Conservation (phyloP, 2,113 vertebrate species). For the Progne subis region DNA sequence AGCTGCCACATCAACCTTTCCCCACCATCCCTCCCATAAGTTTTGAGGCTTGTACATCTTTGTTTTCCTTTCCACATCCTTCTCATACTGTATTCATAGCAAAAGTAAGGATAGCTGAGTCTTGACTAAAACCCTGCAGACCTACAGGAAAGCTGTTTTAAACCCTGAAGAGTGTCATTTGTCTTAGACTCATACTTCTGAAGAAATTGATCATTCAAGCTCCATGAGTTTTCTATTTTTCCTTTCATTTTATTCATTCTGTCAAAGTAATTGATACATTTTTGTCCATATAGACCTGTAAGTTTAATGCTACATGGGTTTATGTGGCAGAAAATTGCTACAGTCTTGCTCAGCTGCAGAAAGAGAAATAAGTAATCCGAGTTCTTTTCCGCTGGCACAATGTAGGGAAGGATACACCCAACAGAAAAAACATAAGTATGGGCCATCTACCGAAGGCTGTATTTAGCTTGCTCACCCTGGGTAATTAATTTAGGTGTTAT, state of each 20-base stretch:
- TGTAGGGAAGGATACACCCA: constrained; percentile 42
- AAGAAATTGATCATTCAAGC: constrained; percentile 3
- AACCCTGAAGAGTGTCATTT: constrained; percentile 18
- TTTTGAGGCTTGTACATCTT: constrained; percentile 36
- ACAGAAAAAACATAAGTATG: neutral
- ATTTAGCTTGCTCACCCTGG: neutral
- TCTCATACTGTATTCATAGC: constrained; percentile 34
- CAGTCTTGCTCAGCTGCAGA: neutral
- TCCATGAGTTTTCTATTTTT: neutral
- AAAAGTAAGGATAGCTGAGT: constrained; percentile 9
- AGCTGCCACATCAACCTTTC: neutral
- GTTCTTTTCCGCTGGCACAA: constrained; percentile 5
- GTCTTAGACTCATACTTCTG: neutral
- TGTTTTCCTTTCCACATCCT: constrained; percentile 48
- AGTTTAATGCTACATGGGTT: neutral
- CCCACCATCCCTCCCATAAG: neutral
- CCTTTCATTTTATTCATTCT: neutral
- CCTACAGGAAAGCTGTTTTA: constrained; percentile 24
- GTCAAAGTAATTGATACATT: neutral
- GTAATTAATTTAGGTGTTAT: neutral
- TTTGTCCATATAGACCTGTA: neutral
- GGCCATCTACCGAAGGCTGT: neutral
- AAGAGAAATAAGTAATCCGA: constrained; percentile 14
- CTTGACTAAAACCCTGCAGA: constrained; percentile 44
- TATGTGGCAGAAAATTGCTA: constrained; percentile 27